Conservation (phyloP, 2,113 vertebrate species). For the Mus spicilegus region DNA sequence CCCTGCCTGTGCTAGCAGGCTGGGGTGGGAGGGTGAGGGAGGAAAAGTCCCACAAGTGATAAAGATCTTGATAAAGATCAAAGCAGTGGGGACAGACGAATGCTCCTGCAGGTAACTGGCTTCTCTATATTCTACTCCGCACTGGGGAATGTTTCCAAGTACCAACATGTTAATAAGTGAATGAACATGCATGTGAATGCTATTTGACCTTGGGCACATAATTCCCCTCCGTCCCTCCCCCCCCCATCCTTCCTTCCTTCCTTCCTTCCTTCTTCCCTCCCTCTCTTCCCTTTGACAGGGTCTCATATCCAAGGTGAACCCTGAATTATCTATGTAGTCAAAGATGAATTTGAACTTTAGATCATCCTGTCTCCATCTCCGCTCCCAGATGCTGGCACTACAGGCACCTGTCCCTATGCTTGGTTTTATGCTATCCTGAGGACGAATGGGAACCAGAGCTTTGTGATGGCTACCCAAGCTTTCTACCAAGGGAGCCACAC, state of each 20-base stretch:
- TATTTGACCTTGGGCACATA: background rate
- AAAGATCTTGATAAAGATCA: slow-evolving; percentile 46
- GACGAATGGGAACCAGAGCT: background rate
- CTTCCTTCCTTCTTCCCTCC: too few relatives aligned
- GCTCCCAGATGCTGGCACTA: background rate
- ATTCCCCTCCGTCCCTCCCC: background rate
- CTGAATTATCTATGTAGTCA: background rate
- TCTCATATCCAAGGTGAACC: background rate
- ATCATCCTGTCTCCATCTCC: background rate
- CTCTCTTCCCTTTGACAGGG: background rate
- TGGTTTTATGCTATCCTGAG: background rate
- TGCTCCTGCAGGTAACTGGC: background rate
- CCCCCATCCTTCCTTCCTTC: background rate
- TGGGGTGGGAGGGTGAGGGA: background rate
- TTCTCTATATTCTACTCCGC: background rate
- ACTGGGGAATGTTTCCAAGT: background rate
- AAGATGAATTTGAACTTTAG: background rate
- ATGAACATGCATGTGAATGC: background rate
- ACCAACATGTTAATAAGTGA: background rate
- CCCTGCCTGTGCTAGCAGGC: background rate
- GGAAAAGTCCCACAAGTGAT: slow-evolving; percentile 1
- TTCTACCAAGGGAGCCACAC: background rate
- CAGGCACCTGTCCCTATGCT: background rate
- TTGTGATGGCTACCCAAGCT: background rate
- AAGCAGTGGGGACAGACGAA: slow-evolving; percentile 18